A percentile compares a stretch with the other conserved stretches of the same genome.
Evolutionary conservation across 92 coral and sea anemone species (phyloP).

Genomic region (Phenganax subtilis): DNA sequence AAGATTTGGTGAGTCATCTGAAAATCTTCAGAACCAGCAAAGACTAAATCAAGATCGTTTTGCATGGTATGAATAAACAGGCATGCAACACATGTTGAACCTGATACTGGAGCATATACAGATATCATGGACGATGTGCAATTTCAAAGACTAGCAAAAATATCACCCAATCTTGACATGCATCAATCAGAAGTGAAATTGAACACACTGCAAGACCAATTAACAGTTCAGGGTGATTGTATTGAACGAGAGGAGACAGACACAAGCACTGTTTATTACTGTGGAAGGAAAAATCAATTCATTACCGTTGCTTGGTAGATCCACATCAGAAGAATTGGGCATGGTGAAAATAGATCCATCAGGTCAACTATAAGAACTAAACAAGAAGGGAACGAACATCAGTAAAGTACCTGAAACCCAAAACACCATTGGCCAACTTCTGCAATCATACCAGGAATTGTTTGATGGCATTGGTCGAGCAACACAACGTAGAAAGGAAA

Average conservation of each 20-base stretch:
- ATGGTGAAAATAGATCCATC: not conserved
- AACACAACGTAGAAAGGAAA: slow-evolving; percentile 40
- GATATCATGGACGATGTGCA: not conserved
- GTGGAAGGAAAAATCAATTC: slow-evolving; percentile 7
- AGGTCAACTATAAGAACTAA: slow-evolving; percentile 15
- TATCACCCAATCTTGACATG: not conserved
- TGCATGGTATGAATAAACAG: not conserved
- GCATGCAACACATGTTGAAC: not conserved
- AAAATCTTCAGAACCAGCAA: no score
- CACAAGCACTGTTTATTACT: not conserved
- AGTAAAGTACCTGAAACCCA: not conserved
- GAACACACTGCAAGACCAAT: not conserved
- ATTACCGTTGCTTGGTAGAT: not conserved
- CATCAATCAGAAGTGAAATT: not conserved
- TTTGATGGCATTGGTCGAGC: slow-evolving; percentile 44
- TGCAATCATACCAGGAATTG: not conserved
- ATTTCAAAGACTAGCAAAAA: no score
- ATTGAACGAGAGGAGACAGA: not conserved
- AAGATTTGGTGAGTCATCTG: no score
- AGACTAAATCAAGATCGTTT: not conserved
- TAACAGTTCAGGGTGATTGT: not conserved
- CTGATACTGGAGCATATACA: not conserved
- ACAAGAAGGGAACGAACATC: not conserved
- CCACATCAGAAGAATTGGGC: slow-evolving; percentile 14
- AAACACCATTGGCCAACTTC: not conserved